These are phyloP conservation scores for Orchesella flavescens DNA, from an alignment of 2,888 invertebrate species.

Conservation along the genomic window DNA sequence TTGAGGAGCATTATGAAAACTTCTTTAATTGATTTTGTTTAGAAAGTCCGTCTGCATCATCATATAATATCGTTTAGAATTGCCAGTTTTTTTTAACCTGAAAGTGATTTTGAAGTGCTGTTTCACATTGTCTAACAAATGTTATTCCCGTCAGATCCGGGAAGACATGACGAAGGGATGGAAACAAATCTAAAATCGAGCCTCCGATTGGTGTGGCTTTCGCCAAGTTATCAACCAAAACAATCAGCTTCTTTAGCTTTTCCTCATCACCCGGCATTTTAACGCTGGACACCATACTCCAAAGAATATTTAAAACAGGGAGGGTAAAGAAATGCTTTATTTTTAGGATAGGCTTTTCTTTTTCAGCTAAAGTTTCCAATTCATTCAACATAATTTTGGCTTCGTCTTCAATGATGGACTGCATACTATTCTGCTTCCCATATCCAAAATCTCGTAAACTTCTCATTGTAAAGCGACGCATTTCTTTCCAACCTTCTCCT, in stretches of 20 bases:
- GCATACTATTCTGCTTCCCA: conserved; percentile 61
- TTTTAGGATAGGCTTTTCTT: conserved; percentile 11
- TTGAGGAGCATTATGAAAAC: too few relatives aligned
- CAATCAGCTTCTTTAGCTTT: conserved; percentile 42
- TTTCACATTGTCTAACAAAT: conserved; percentile 10
- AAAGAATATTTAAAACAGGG: conserved; percentile 59
- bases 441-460: conserved; percentile 58
- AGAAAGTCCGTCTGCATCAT: too few relatives aligned
- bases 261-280: conserved; percentile 50
- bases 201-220: conserved; percentile 48
- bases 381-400: conserved; percentile 23
- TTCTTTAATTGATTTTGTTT: too few relatives aligned
- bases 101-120: conserved; percentile 46
- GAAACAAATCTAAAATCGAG: conserved; percentile 43
- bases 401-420: conserved; percentile 50
- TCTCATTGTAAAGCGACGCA: conserved; percentile 56
- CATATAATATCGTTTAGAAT: too few relatives aligned
- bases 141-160: conserved; percentile 43
- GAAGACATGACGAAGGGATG: conserved; percentile 33
- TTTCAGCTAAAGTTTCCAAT: neutral
- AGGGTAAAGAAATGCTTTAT: conserved; percentile 53
- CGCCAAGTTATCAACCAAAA: conserved; percentile 45
- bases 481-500: conserved; percentile 59
- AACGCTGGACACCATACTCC: conserved; percentile 56
- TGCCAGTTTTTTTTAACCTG: neutral